These are phyloP conservation scores for Tragelaphus buxtoni DNA, from an alignment of 2,113 vertebrate genomes.

Conservation along the genomic window DNA sequence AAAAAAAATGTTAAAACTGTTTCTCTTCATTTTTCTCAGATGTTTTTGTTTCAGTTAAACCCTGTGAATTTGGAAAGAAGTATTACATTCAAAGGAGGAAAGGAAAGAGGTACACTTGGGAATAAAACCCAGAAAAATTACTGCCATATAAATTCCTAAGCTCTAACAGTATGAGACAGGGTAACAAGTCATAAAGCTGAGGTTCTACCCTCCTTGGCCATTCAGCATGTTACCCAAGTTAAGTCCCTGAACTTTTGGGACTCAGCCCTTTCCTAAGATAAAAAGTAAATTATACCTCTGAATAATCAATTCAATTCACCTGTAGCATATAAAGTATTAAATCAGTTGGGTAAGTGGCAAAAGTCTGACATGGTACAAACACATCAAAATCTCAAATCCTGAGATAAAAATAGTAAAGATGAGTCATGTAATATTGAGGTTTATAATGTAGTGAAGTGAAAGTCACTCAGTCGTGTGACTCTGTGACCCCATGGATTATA, in stretches of 20 bases:
- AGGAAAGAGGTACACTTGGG: not conserved
- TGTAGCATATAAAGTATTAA: not conserved
- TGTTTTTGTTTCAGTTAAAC: not conserved
- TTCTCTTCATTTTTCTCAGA: not conserved
- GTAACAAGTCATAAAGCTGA: not conserved
- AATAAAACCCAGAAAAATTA: not conserved
- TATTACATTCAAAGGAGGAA: slow-evolving; percentile 5
- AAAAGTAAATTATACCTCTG: slow-evolving; percentile 14
- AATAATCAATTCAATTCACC: slow-evolving; percentile 1
- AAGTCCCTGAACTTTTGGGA: not conserved
- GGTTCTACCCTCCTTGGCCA: not conserved
- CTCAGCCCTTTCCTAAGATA: not conserved
- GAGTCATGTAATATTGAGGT: not conserved
- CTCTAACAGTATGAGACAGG: not conserved
- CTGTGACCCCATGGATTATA: not conserved
- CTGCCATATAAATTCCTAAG: not conserved
- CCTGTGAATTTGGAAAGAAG: not conserved
- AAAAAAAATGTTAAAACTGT: not conserved
- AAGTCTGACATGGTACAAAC: not conserved
- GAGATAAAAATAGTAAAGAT: not conserved
- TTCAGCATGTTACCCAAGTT: not conserved
- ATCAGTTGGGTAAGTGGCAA: not conserved
- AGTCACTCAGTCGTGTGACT: not conserved
- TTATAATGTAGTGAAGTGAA: not conserved
- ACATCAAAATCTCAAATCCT: not conserved